Evolutionary conservation across 2,888 invertebrate species (phyloP).

Genomic region (Hyposoter dolosus): DNA sequence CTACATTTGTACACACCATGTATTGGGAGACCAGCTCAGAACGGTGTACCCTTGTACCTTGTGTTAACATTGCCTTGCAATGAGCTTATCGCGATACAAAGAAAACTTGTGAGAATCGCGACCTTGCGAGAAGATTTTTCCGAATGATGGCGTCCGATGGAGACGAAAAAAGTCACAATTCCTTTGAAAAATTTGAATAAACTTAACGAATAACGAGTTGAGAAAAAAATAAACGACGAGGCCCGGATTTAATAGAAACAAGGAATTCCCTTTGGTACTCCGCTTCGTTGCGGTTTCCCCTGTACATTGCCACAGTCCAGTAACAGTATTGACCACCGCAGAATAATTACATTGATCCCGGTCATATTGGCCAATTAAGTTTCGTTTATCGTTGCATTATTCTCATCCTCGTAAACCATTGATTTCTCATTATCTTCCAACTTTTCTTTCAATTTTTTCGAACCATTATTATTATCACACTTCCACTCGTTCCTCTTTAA

Average conservation of each 20-base stretch:
- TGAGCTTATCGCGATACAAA: too few species aligned
- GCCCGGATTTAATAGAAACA: neutral
- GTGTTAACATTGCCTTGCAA: too few species aligned
- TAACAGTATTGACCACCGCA: constrained; percentile 24
- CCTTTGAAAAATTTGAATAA: neutral
- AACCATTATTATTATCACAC: neutral
- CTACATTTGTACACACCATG: neutral
- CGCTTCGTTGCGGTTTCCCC: neutral
- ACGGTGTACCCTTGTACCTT: neutral
- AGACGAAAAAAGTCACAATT: neutral
- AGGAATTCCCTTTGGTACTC: neutral
- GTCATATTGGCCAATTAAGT: constrained; percentile 63
- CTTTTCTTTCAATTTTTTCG: constrained; percentile 14
- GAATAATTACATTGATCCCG: constrained; percentile 64
- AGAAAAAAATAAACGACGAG: neutral
- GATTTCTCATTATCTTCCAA: constrained; percentile 44
- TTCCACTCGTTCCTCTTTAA: neutral
- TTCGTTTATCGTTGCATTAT: constrained; percentile 57
- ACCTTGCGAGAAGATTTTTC: neutral
- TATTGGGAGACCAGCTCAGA: neutral
- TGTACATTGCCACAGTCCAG: neutral
- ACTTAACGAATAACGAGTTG: neutral
- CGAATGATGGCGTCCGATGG: neutral
- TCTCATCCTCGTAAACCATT: constrained; percentile 43
- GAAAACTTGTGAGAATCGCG: neutral